A percentile compares a stretch with the other conserved stretches of the same genome.
Conservation (phyloP, 2,113 vertebrate species). For the Cromileptes altivelis region DNA sequence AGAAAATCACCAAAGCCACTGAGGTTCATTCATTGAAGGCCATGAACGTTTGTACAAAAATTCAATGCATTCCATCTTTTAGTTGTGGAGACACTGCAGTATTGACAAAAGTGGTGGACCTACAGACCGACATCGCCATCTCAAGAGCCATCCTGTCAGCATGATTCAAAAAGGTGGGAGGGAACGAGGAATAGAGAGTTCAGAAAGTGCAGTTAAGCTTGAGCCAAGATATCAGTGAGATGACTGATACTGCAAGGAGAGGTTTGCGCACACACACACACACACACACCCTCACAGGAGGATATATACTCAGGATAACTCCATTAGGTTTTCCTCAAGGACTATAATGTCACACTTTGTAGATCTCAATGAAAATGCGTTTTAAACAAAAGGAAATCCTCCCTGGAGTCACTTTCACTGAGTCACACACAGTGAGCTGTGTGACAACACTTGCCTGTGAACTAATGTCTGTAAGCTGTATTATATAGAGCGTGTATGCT, state of each 20-base stretch:
- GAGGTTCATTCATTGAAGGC: background rate
- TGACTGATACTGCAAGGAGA: background rate
- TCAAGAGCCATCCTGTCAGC: background rate
- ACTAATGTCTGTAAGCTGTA: background rate
- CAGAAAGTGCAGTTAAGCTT: background rate
- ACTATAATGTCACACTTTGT: conserved; percentile 32
- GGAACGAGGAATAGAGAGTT: background rate
- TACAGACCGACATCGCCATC: background rate
- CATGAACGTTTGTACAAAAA: background rate
- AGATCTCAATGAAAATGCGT: conserved; percentile 32
- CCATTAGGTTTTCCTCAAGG: conserved; percentile 31
- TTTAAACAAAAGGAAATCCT: conserved; percentile 26
- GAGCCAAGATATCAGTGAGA: background rate
- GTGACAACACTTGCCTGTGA: conserved; percentile 20
- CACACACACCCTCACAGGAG: conserved; percentile 11
- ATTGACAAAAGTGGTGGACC: background rate
- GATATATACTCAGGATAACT: conserved; percentile 16
- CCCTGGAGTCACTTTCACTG: conserved; percentile 12
- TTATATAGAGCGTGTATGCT: background rate
- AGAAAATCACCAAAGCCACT: too few relatives aligned
- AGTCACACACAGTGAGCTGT: background rate
- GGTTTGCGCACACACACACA: background rate
- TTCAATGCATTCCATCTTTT: background rate
- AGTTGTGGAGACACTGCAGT: background rate
- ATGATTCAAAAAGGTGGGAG: background rate